Percentiles rank a stretch among this genome's conserved stretches.
phyloP scores from a whole-genome alignment of 2,797 vertebrate species.

The Serranus cabrilla region DNA sequence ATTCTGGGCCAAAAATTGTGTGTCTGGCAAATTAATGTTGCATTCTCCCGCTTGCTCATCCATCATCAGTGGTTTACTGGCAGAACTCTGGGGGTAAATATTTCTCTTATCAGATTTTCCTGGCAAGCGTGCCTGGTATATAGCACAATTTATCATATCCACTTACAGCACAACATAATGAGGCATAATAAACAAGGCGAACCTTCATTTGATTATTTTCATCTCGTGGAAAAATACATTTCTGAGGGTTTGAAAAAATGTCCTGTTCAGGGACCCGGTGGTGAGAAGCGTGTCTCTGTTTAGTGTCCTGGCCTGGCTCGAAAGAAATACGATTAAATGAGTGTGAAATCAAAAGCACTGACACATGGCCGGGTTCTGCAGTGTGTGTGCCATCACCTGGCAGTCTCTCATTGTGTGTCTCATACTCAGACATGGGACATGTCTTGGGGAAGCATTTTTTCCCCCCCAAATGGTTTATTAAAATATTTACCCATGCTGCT shows the following conservation, averaged over 20 bases:
- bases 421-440: slow-evolving; percentile 36
- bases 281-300: slow-evolving; percentile 59
- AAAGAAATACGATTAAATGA: slow-evolving; percentile 67
- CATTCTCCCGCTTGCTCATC: slow-evolving; percentile 65
- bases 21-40: slow-evolving; percentile 63
- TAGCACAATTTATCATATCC: slow-evolving; percentile 75
- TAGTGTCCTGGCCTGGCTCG: slow-evolving; percentile 51
- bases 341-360: slow-evolving; percentile 62
- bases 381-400: slow-evolving; percentile 59
- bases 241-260: slow-evolving; percentile 47
- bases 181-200: slow-evolving; percentile 73
- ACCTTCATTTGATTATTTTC: slow-evolving; percentile 74
- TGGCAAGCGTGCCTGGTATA: slow-evolving; percentile 56
- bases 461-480: slow-evolving; percentile 67
- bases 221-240: slow-evolving; percentile 58
- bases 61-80: slow-evolving; percentile 69
- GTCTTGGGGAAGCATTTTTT: slow-evolving; percentile 37
- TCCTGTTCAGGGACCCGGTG: slow-evolving; percentile 41
- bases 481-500: slow-evolving; percentile 76
- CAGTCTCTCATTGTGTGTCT: slow-evolving; percentile 41
- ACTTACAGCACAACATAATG: slow-evolving; percentile 66
- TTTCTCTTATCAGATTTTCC: slow-evolving; percentile 82
- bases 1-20: slow-evolving; percentile 33
- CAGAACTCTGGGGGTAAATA: slow-evolving; percentile 77
- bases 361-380: slow-evolving; percentile 46